phyloP scores from a whole-genome alignment of 2,797 vertebrate species.

The Cryptoprocta ferox region DNA sequence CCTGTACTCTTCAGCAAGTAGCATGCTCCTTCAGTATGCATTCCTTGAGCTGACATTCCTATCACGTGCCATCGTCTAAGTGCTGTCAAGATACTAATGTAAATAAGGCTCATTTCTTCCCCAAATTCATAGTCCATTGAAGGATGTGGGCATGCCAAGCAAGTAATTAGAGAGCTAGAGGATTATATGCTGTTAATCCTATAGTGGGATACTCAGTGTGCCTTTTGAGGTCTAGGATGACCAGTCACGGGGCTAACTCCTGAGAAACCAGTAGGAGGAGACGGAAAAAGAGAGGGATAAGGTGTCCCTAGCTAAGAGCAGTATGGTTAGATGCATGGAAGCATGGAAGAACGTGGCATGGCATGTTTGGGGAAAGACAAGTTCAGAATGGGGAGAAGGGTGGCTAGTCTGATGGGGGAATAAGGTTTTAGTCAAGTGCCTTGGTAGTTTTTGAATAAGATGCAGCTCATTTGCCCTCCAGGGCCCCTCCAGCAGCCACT shows the following conservation, averaged over 20 bases:
- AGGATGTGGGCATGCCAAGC: neutral
- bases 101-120: neutral
- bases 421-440: neutral
- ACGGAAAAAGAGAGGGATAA: neutral
- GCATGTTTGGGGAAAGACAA: slow-evolving; percentile 40
- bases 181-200: neutral
- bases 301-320: neutral
- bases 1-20: slow-evolving; percentile 52
- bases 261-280: neutral
- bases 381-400: neutral
- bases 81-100: neutral
- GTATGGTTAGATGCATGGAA: slow-evolving; percentile 38
- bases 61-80: neutral
- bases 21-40: slow-evolving; percentile 48
- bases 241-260: neutral
- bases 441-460: neutral
- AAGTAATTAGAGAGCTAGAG: neutral
- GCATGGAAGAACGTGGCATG: slow-evolving; percentile 56
- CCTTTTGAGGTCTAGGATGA: neutral
- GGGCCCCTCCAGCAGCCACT: neutral
- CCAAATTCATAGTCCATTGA: neutral
- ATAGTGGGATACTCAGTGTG: neutral
- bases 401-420: neutral
- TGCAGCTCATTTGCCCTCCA: neutral
- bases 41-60: neutral